A percentile compares a stretch with the other conserved stretches of the same genome.
phyloP scores from a whole-genome alignment of 1,140 invertebrate genomes.

The Heliconius hewitsoni region DNA sequence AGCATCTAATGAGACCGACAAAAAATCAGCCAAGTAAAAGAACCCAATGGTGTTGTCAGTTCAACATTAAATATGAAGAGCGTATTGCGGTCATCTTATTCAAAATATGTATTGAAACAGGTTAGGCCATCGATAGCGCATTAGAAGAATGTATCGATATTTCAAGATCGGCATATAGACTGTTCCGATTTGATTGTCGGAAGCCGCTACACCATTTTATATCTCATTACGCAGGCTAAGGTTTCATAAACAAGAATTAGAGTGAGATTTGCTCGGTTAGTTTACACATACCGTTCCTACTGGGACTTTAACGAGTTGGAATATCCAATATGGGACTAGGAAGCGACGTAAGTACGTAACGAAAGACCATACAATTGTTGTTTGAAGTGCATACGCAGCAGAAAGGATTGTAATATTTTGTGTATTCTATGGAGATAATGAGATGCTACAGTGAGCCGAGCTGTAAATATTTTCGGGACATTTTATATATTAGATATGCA shows the following conservation, averaged over 20 bases:
- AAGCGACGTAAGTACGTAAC: slow-evolving; percentile 63
- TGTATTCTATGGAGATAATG: slow-evolving; percentile 40
- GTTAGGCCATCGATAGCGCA: slow-evolving; percentile 37
- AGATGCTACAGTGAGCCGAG: slow-evolving; percentile 13
- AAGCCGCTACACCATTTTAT: slow-evolving; percentile 59
- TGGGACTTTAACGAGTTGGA: slow-evolving; percentile 67
- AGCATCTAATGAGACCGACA: slow-evolving; percentile 52
- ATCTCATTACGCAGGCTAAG: slow-evolving; percentile 55
- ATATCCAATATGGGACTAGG: slow-evolving; percentile 70
- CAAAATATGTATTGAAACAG: slow-evolving; percentile 44
- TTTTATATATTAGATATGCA: slow-evolving; percentile 3
- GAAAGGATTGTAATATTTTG: slow-evolving; percentile 43
- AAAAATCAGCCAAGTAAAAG: slow-evolving; percentile 44
- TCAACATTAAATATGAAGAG: slow-evolving; percentile 31
- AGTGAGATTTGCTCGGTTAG: slow-evolving; percentile 67
- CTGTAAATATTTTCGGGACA: neutral
- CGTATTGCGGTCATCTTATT: slow-evolving; percentile 50
- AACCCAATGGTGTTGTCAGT: slow-evolving; percentile 25
- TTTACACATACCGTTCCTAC: slow-evolving; percentile 76
- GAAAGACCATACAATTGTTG: slow-evolving; percentile 53
- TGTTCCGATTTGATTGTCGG: slow-evolving; percentile 57
- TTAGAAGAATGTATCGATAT: slow-evolving; percentile 38
- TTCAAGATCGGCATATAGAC: slow-evolving; percentile 38
- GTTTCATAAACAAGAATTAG: slow-evolving; percentile 78
- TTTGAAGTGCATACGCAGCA: slow-evolving; percentile 40